These are phyloP conservation scores for Lottia gigantea DNA, from an alignment of 2,888 invertebrate species.

Conservation along the genomic window DNA sequence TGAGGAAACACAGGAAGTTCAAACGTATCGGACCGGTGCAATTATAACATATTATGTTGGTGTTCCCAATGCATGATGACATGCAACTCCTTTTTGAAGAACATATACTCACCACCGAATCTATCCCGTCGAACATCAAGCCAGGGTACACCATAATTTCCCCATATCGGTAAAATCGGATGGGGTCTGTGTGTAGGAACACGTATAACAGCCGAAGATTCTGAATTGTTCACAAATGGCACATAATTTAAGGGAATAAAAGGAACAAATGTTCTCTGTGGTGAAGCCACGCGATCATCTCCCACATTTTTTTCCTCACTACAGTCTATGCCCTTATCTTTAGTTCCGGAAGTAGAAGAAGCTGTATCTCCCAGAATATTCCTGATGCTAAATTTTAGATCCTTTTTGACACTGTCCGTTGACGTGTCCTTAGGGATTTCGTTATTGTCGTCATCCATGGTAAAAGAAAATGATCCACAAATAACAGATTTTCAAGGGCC, in stretches of 20 bases:
- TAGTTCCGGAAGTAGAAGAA: neutral
- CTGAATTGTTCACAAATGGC: slow-evolving; percentile 10
- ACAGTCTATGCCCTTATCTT: neutral
- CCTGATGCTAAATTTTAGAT: slow-evolving; percentile 55
- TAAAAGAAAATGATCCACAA: no score
- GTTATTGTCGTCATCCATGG: neutral
- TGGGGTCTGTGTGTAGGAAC: slow-evolving; percentile 54
- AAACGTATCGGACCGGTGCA: no score
- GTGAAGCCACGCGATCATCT: neutral
- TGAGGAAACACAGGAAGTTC: no score
- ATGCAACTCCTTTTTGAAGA: neutral
- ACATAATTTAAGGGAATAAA: slow-evolving; percentile 6
- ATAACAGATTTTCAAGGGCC: no score
- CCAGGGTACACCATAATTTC: slow-evolving; percentile 57
- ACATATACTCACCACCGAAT: slow-evolving; percentile 54
- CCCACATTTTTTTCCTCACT: neutral
- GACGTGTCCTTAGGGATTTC: neutral
- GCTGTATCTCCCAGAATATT: slow-evolving; percentile 41
- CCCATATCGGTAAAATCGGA: slow-evolving; percentile 44
- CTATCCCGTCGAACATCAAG: slow-evolving; percentile 61
- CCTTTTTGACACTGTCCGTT: neutral
- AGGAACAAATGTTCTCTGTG: neutral
- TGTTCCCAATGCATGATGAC: neutral
- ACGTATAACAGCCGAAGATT: slow-evolving; percentile 44
- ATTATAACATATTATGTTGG: no score